Evolutionary conservation across 2,888 invertebrate species (phyloP).

Genomic region (Rotaria socialis): DNA sequence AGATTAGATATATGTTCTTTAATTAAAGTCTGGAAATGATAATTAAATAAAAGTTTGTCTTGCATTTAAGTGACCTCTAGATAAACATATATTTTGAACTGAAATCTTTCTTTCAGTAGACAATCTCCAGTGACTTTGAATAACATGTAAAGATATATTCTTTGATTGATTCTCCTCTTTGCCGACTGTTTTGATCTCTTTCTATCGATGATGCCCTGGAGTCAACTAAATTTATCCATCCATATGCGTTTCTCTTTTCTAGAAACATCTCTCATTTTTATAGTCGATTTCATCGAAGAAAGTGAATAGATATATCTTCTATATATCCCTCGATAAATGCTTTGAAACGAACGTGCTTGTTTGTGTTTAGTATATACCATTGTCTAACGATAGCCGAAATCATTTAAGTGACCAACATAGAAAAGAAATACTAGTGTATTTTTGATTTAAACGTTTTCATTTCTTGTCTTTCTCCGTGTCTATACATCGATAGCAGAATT

Average conservation of each 20-base stretch:
- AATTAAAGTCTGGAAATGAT: too few species aligned
- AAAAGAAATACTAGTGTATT: neutral
- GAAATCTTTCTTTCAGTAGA: neutral
- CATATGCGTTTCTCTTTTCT: neutral
- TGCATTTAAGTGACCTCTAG: neutral
- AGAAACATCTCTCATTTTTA: slow-evolving; percentile 19
- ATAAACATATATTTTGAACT: neutral
- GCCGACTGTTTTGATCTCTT: neutral
- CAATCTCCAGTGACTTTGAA: neutral
- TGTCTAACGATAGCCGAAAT: neutral
- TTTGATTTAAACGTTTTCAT: neutral
- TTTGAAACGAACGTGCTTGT: neutral
- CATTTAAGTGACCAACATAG: neutral
- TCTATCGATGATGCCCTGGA: neutral
- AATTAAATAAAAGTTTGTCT: neutral
- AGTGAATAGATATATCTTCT: neutral
- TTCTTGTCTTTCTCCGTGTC: neutral
- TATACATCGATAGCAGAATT: slow-evolving; percentile 12
- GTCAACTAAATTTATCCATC: neutral
- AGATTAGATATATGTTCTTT: too few species aligned
- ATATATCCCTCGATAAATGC: neutral
- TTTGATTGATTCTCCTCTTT: neutral
- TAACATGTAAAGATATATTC: neutral
- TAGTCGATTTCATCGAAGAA: neutral
- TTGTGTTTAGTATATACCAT: neutral